Evolutionary conservation across 2,888 invertebrate genomes (phyloP).

Genomic region (Ectemnius cavifrons): DNA sequence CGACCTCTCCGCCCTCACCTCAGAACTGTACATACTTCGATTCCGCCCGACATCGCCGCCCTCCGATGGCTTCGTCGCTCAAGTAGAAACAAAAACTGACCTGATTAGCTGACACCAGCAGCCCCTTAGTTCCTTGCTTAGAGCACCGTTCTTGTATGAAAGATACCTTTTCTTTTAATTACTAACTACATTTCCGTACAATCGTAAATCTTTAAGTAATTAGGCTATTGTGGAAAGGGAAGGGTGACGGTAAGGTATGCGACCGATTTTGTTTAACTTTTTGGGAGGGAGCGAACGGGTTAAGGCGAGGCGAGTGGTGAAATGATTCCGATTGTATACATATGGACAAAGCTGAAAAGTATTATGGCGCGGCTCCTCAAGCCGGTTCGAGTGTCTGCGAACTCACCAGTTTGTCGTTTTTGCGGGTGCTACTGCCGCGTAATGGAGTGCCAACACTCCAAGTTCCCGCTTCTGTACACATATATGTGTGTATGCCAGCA

Average conservation of each 20-base stretch:
- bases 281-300: slow-evolving; percentile 15
- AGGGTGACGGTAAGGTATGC: neutral
- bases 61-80: neutral
- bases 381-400: slow-evolving; percentile 18
- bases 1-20: neutral
- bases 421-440: slow-evolving; percentile 62
- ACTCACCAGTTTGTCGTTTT: slow-evolving; percentile 51
- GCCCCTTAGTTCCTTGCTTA: too few species aligned
- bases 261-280: slow-evolving; percentile 34
- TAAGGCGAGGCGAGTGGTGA: slow-evolving; percentile 22
- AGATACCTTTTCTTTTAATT: too few species aligned
- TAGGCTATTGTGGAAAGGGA: neutral
- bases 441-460: slow-evolving; percentile 66
- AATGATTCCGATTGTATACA: slow-evolving; percentile 23
- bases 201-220: too few species aligned
- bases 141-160: too few species aligned
- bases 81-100: slow-evolving; percentile 28
- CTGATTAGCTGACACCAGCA: neutral
- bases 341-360: slow-evolving; percentile 16
- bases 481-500: too few species aligned
- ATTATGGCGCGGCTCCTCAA: neutral
- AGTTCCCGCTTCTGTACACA: slow-evolving; percentile 29
- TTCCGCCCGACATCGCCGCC: neutral
- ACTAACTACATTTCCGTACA: too few species aligned
- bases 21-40: slow-evolving; percentile 7